Base-by-base conservation (phyloP, 2,888 invertebrate genomes). In the Mythimna impura region DNA sequence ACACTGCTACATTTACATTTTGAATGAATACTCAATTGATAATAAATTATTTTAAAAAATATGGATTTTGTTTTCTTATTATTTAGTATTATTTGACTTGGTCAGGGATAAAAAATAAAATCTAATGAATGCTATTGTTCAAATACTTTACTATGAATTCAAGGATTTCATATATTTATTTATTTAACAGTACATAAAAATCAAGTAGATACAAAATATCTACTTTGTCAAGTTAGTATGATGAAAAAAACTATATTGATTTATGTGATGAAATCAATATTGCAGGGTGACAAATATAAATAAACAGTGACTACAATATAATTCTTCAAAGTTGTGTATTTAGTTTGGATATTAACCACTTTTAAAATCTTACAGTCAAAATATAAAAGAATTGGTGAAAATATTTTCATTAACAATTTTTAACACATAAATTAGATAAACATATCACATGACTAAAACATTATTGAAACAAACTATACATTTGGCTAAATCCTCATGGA, bases 1-100 rank as follows among this genome's bases (percentile, higher is more conserved):
- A 98, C 84, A 98, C 98, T 69, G 97, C 97, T 62, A 98, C 98
- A 64, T 98, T 98, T 93, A 97, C 97, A 89, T 97, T 99, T 91
- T 98, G 97, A 86, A 73, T 71, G 43, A 68, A 55, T 71, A 69
- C 43, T 67, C 73, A 58, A 66, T 71, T 74, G 67, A 54, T 69
- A 87, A 85, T 89, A 90, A 89, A 88, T 87, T 81, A 82, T 86
- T 82, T 64, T 43, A 76, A 70, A 67, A 67, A 34, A 43, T 63
- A 66, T 52, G 72, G 47, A 62, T 80, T 83, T 84, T 65, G 74
- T 76, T 83, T 73, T 40, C n/a, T 30, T n/a, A 47, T 17, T 47
- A 63, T 55, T 34, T 40, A 52, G 43, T n/a, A 73, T 25, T 14
- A 63, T 47, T 68, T 71, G 40, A 25, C n/a, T 61, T 22, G 22